Percentiles rank a stretch among this genome's conserved stretches.
Conservation (phyloP, 1,140 invertebrate species). For the Brachionus manjavacas region DNA sequence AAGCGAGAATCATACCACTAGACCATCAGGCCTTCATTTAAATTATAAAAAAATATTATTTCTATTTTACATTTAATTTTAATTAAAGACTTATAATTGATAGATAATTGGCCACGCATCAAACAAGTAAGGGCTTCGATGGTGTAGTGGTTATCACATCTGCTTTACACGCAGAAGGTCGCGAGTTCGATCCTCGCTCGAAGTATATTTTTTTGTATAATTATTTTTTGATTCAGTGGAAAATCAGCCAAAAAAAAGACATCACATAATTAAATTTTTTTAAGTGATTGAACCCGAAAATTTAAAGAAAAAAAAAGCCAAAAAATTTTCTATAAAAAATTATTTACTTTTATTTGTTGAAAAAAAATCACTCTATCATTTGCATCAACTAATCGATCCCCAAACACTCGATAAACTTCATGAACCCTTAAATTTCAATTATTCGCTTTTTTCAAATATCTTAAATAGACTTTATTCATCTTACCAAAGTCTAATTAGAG, state of each 20-base stretch:
- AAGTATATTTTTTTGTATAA: slow-evolving; percentile 44
- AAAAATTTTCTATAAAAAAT: no score
- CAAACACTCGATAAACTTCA: slow-evolving; percentile 57
- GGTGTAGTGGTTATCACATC: slow-evolving; percentile 56
- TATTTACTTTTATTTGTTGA: not conserved
- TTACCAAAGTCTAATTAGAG: slow-evolving; percentile 12
- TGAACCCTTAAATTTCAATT: slow-evolving; percentile 47
- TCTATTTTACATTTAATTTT: no score
- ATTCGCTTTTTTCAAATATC: not conserved
- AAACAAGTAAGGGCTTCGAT: slow-evolving; percentile 29
- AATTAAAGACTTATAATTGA: not conserved
- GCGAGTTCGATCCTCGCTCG: slow-evolving; percentile 51
- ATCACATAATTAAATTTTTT: no score
- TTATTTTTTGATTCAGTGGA: not conserved
- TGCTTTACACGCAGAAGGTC: slow-evolving; percentile 57
- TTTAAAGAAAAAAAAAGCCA: not conserved
- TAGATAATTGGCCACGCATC: not conserved
- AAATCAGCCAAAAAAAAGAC: not conserved
- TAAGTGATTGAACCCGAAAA: no score
- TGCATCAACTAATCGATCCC: slow-evolving; percentile 55
- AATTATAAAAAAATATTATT: no score
- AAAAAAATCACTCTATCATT: slow-evolving; percentile 45
- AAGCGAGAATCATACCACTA: no score
- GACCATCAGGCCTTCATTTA: no score
- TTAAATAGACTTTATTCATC: not conserved